Percentiles rank a stretch among this genome's conserved stretches.
Evolutionary conservation across 2,797 vertebrate genomes (phyloP).

Genomic region (Salmo trutta): DNA sequence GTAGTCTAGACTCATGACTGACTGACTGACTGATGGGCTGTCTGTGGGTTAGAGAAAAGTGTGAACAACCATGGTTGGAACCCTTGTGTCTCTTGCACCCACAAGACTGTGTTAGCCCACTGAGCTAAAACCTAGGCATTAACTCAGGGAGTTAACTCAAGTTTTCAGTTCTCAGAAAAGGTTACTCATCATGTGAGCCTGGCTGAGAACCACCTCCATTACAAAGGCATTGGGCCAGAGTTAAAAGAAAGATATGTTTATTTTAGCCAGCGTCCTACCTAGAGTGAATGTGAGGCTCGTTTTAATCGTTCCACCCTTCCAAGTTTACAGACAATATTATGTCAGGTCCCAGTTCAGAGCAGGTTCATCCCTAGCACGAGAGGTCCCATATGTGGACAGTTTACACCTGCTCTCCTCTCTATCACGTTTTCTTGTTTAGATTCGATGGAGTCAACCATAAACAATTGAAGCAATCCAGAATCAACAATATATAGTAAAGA

Average conservation of each 20-base stretch:
- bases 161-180: neutral
- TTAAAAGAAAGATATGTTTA: constrained; percentile 38
- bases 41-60: constrained; percentile 19
- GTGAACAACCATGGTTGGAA: no score
- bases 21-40: constrained; percentile 25
- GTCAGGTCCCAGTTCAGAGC: constrained; percentile 49
- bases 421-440: neutral
- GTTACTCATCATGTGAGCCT: neutral
- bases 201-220: neutral
- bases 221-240: constrained; percentile 29
- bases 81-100: no score
- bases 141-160: neutral
- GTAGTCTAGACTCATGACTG: constrained; percentile 42
- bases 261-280: constrained; percentile 31
- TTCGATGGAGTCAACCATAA: neutral
- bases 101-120: no score
- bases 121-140: no score
- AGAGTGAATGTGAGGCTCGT: constrained; percentile 39
- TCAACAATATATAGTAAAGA: neutral
- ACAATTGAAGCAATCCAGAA: neutral
- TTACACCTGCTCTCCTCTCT: neutral
- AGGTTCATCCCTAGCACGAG: constrained; percentile 6
- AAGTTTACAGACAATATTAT: constrained; percentile 37
- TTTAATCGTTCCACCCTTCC: constrained; percentile 16
- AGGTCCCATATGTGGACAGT: constrained; percentile 6